Base-by-base conservation (phyloP, 2,888 invertebrate species). In the Mythimna loreyi region DNA sequence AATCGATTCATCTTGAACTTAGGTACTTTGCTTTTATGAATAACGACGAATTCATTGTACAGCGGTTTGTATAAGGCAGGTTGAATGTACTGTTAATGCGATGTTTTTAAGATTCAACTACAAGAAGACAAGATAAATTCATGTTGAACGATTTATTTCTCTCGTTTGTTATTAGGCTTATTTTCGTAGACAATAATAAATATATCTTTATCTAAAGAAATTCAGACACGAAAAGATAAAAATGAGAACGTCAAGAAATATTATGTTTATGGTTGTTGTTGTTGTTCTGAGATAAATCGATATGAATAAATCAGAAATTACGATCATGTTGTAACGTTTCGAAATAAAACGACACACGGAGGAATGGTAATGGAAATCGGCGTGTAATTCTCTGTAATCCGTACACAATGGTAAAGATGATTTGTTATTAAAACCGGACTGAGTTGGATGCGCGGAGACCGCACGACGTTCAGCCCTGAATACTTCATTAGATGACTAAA, bases 401-500 rank as follows among this genome's bases (percentile, higher is more conserved):
- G 77, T 75, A 80, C 82, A 90, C 90, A 91, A 92, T 89, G 81
- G 86, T 75, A 72, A 82, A 85, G 86, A 90, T 91, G 90, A 91
- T 91, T 92, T 90, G 89, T 90, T 90, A 87, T 88, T 88, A 89
- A 86, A 89, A 90, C 86, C 89, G 87, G 88, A 85, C 81, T 82
- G 87, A 74, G 85, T 75, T 84, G 85, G 85, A 84, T 84, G 84
- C 85, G 67, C 57, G 80, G 72, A 81, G 83, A 83, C 80, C 86
- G 81, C 80, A 80, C 69, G 79, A 81, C 63, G 77, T 86, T 86
- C 85, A 86, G 72, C 86, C 82, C 85, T 93, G 92, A 94, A 94
- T 94, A 92, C 93, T 94, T 94, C 93, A 95, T 95, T 93, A 95
- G 92, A 91, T 94, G 94, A 94, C 92, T 92, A 81, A 87, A 90